Percentiles rank a stretch among this genome's conserved stretches.
Conservation (phyloP, 2,888 invertebrate species). For the Archips crataeganus region DNA sequence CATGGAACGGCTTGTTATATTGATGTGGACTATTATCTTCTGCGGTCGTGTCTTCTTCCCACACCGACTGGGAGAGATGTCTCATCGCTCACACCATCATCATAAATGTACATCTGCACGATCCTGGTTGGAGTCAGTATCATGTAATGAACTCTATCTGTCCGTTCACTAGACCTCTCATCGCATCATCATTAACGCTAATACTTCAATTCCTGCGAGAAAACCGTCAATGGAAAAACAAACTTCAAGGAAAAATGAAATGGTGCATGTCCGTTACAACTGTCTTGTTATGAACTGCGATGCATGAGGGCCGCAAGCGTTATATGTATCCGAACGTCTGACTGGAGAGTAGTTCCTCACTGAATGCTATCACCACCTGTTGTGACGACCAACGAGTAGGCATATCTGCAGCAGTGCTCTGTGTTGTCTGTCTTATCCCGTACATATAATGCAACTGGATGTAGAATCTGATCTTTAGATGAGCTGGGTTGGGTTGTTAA, state of each 20-base stretch:
- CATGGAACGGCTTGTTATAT: constrained; percentile 71
- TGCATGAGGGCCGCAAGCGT: constrained; percentile 68
- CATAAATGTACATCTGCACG: constrained; percentile 74
- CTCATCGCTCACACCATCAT: constrained; percentile 70
- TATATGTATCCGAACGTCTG: constrained; percentile 54
- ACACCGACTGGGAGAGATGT: constrained; percentile 74
- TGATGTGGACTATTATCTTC: constrained; percentile 74
- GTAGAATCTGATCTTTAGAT: constrained; percentile 13
- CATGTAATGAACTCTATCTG: constrained; percentile 61
- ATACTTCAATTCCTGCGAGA: constrained; percentile 61
- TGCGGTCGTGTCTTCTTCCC: constrained; percentile 73
- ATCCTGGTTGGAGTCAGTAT: constrained; percentile 64
- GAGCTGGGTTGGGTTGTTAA: background rate
- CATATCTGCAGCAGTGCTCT: constrained; percentile 37
- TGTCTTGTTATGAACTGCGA: constrained; percentile 59
- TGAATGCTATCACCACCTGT: constrained; percentile 45
- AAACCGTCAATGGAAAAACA: constrained; percentile 52
- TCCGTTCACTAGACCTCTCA: constrained; percentile 69
- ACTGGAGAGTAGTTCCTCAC: constrained; percentile 54
- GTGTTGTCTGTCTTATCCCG: constrained; percentile 36
- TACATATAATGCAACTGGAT: constrained; percentile 17
- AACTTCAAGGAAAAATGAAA: constrained; percentile 64
- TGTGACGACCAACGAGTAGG: constrained; percentile 38
- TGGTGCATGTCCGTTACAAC: constrained; percentile 69
- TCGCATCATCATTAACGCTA: constrained; percentile 65